Conservation (phyloP, 1,140 invertebrate species). For the Trinorchestia longiramus region DNA sequence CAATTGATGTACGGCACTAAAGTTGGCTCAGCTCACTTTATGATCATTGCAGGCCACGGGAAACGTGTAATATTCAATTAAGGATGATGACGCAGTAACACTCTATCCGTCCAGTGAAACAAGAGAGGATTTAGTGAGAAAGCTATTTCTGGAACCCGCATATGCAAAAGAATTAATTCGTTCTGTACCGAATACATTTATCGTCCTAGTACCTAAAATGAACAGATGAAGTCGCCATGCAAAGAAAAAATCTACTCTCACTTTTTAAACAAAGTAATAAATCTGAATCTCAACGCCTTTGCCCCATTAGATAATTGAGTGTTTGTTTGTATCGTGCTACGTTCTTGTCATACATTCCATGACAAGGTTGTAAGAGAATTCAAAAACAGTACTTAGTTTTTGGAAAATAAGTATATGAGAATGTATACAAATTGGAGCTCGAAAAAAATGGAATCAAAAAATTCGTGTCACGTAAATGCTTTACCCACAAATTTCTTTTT, state of each 20-base stretch:
- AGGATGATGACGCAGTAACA: not conserved
- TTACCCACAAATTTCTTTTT: too few relatives aligned
- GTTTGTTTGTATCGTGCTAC: too few relatives aligned
- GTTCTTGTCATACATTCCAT: too few relatives aligned
- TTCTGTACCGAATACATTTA: not conserved
- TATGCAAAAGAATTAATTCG: not conserved
- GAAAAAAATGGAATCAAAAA: too few relatives aligned
- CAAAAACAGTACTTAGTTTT: too few relatives aligned
- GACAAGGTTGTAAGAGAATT: too few relatives aligned
- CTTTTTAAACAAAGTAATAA: too few relatives aligned
- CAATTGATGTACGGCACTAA: not conserved
- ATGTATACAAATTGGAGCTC: too few relatives aligned
- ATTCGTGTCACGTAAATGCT: too few relatives aligned
- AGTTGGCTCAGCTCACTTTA: not conserved
- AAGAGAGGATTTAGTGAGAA: not conserved
- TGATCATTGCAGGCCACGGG: not conserved
- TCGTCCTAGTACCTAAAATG: not conserved
- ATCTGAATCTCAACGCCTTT: too few relatives aligned
- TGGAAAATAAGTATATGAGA: too few relatives aligned
- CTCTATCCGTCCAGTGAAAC: not conserved
- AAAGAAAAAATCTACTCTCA: not conserved
- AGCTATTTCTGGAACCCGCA: not conserved
- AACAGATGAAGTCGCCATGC: not conserved
- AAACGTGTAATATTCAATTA: not conserved
- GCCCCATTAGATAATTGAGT: too few relatives aligned